Conservation (phyloP, 1,140 invertebrate species). For the Tetramorium simillimum region DNA sequence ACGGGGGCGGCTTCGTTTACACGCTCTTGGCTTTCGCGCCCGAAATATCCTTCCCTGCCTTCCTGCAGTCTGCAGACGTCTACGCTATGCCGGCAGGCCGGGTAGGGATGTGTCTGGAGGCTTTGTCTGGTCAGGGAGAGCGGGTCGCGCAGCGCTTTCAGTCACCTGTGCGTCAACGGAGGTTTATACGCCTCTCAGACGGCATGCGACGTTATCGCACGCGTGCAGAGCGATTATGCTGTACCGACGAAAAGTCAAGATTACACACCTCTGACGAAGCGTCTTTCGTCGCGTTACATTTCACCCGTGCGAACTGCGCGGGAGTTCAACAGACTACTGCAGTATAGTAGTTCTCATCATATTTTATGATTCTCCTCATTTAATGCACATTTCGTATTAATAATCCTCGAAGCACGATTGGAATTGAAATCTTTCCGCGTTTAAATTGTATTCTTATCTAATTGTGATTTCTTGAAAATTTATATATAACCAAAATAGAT, state of each 20-base stretch:
- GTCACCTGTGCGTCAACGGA: conserved; percentile 60
- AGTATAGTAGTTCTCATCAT: background rate
- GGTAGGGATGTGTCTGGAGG: conserved; percentile 52
- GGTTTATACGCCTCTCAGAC: conserved; percentile 50
- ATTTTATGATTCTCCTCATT: background rate
- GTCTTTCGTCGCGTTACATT: conserved; percentile 35
- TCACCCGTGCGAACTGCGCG: background rate
- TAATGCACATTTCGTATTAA: background rate
- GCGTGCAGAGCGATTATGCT: conserved; percentile 45
- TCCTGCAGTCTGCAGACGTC: conserved; percentile 68
- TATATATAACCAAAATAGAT: no score
- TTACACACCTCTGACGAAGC: conserved; percentile 19
- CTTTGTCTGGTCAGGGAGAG: conserved; percentile 67
- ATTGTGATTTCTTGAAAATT: background rate
- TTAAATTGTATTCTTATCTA: background rate
- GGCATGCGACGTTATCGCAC: conserved; percentile 47
- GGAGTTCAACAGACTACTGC: background rate
- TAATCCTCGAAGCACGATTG: background rate
- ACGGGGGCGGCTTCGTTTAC: conserved; percentile 74
- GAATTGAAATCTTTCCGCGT: background rate
- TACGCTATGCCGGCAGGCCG: conserved; percentile 56
- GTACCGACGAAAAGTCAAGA: conserved; percentile 54
- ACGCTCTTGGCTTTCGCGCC: conserved; percentile 73
- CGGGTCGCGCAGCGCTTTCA: conserved; percentile 46
- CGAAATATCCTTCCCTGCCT: conserved; percentile 72